Conservation (phyloP, 2,113 vertebrate genomes). For the Petaurus breviceps region DNA sequence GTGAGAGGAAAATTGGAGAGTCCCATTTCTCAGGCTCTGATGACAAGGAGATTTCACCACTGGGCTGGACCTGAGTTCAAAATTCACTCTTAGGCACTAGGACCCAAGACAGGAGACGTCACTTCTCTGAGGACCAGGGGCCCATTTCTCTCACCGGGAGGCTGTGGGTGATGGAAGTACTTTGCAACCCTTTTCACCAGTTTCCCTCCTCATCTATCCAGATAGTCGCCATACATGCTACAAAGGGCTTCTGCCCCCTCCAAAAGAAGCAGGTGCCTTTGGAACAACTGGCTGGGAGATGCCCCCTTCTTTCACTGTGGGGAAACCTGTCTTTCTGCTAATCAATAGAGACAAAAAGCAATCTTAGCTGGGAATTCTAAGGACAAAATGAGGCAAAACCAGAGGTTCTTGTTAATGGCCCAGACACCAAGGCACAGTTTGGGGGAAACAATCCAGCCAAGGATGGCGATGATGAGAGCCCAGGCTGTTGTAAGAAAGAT, state of each 20-base stretch:
- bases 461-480: background rate
- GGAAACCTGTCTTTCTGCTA: background rate
- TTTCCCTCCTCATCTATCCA: no score
- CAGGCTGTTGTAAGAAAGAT: background rate
- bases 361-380: slow-evolving; percentile 28
- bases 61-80: background rate
- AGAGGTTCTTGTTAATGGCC: slow-evolving; percentile 6
- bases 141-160: background rate
- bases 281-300: slow-evolving; percentile 50
- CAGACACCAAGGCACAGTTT: slow-evolving; percentile 10
- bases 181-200: no score
- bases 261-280: slow-evolving; percentile 40
- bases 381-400: slow-evolving; percentile 13
- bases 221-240: no score
- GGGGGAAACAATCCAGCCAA: slow-evolving; percentile 35
- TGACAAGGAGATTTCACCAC: background rate
- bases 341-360: slow-evolving; percentile 28
- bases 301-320: slow-evolving; percentile 47
- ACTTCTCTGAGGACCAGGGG: background rate
- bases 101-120: background rate
- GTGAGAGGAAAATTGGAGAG: no score
- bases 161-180: background rate
- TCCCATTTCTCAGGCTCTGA: background rate
- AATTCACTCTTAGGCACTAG: background rate
- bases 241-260: slow-evolving; percentile 29